Base-by-base conservation (phyloP, 1,140 invertebrate species). In the Anastrepha obliqua region DNA sequence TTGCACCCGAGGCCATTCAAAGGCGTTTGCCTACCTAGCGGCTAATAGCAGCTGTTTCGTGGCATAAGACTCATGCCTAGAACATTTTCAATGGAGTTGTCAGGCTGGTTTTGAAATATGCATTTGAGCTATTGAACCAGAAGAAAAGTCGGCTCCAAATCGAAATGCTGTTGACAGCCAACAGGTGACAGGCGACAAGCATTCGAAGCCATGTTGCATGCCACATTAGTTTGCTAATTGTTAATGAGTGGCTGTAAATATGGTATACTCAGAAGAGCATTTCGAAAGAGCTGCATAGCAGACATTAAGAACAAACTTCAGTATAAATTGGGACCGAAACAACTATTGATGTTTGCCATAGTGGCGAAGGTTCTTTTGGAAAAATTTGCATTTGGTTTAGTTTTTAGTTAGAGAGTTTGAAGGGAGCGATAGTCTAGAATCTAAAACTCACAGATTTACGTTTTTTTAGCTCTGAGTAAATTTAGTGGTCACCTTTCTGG, bases 1-100 rank as follows among this genome's bases (percentile, higher is more conserved):
- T 81, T 81, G 74, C 47, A 55, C 74, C 74, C 74, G 74, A 51
- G n/a, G 74, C 74, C 55, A 55, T 81, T 81, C 74, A 55, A 51
- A 81, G 74, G 74, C 74, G 47, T 81, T 81, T 51, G 74, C 74
- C 47, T 58, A 51, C 47, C 74, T 51, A 55, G 47, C 74, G 74
- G 74, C 47, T 58, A 7, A 81, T 55, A 55, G 47, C 74, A 81
- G 74, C 74, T 81, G 74, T 74, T 42, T 55, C 17, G 15, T 81
- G 47, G 44, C 8, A 1, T n/a, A 8, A 55, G 9, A 62, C 60
- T 62, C 44, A 81, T 81, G 20, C 74, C 47, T 58, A 81, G 74
- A 81, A 81, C 55, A 81, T 8, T 55, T 47, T 3, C 17, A 29
- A 11, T 55, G 47, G 74, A 81, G 74, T 81, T 81, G 74, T 81